A percentile compares a stretch with the other conserved stretches of the same genome.
These are phyloP conservation scores for Ceratosolen solmsi DNA, from an alignment of 1,140 invertebrate species.

Conservation along the genomic window DNA sequence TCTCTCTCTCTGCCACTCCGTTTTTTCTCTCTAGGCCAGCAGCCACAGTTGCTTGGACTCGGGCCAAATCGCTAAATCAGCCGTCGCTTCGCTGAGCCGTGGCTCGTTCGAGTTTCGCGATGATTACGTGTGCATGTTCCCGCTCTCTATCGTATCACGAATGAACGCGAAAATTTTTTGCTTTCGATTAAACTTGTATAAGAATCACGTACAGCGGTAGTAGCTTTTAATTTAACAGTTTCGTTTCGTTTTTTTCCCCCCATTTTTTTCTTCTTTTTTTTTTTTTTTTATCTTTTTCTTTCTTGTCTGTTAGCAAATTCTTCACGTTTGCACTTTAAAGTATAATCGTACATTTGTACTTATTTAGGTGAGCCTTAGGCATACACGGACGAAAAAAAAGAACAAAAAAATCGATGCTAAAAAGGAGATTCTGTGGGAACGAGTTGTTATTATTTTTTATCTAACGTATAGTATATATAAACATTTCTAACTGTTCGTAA, in stretches of 20 bases:
- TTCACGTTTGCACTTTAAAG: background rate
- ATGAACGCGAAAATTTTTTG: background rate
- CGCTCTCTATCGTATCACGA: constrained; percentile 4
- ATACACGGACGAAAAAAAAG: no score
- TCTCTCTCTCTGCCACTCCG: background rate
- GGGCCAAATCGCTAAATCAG: constrained; percentile 39
- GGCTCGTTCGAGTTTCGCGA: background rate
- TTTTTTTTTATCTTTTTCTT: background rate
- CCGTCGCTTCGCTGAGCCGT: constrained; percentile 4
- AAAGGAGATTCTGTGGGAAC: no score
- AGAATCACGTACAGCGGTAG: constrained; percentile 6
- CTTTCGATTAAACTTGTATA: constrained; percentile 20
- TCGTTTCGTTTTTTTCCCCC: no score
- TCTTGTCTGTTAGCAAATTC: background rate
- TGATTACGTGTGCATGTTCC: constrained; percentile 15
- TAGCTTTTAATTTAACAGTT: constrained; percentile 20
- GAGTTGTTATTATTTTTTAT: no score
- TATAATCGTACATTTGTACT: background rate
- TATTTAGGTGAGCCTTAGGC: background rate
- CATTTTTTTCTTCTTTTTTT: no score
- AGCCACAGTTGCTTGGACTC: constrained; percentile 20
- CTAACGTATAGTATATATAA: no score
- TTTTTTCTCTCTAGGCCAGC: constrained; percentile 13
- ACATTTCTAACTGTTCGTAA: no score
- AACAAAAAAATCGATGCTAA: no score